phyloP scores from a whole-genome alignment of 2,888 invertebrate genomes.

The Drosophila prostipennis region DNA sequence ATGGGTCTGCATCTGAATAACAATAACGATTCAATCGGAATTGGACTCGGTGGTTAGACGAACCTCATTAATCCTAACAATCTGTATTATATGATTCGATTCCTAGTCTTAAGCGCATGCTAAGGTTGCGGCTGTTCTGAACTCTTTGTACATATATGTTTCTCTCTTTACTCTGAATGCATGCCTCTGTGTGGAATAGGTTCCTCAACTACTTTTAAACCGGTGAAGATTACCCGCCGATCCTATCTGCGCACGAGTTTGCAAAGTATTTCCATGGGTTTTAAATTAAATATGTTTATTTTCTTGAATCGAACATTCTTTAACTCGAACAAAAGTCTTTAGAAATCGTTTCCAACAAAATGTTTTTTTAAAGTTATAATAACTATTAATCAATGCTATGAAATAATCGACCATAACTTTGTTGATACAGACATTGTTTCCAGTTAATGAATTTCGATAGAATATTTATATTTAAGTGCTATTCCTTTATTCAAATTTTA shows the following conservation, averaged over 20 bases:
- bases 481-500: not conserved
- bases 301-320: not conserved
- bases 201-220: slow-evolving; percentile 64
- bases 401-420: no score
- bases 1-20: slow-evolving; percentile 82
- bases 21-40: slow-evolving; percentile 76
- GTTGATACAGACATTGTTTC: no score
- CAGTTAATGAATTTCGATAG: not conserved
- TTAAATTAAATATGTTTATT: not conserved
- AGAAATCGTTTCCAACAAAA: no score
- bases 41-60: slow-evolving; percentile 82
- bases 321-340: not conserved
- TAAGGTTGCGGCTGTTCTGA: slow-evolving; percentile 46
- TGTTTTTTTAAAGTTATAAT: no score
- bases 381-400: no score
- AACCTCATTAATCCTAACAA: slow-evolving; percentile 38
- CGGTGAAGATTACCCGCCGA: slow-evolving; percentile 79
- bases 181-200: slow-evolving; percentile 61
- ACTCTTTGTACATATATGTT: slow-evolving; percentile 16
- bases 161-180: slow-evolving; percentile 48
- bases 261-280: slow-evolving; percentile 75
- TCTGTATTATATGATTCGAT: slow-evolving; percentile 22
- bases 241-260: slow-evolving; percentile 83
- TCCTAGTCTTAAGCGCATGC: slow-evolving; percentile 10
- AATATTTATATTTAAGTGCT: not conserved